Base-by-base conservation (phyloP, 2,888 invertebrate species). In the Physocephala rufipes region DNA sequence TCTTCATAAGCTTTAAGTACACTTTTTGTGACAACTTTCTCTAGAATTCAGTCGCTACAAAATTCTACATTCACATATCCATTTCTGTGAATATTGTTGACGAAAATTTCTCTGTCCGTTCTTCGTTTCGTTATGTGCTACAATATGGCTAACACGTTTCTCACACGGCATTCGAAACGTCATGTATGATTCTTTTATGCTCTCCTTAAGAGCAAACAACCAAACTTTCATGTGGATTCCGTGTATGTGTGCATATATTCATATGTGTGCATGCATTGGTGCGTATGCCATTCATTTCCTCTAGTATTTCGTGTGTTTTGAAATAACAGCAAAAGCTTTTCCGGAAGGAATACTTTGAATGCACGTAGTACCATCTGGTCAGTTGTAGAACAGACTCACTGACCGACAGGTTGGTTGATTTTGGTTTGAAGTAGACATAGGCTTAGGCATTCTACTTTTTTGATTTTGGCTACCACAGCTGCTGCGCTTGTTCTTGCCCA, bases 341-440 rank as follows among this genome's bases (percentile, higher is more conserved):
- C 68, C 68, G 51, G 68, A 68, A 68, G 68, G 68, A 68, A 68
- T 21, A 30, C 51, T 36, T 68, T 61, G 21, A 45, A 51, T 26
- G n/a, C 16, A 21, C 21, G 2, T 16, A 58, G 43, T 16, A 67
- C 26, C 67, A 45, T 61, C 51, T 62, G 61, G 5, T 21, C 24
- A 28, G 24, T 26, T 45, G 21, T 19, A n/a, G 2, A 43, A 19
- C 36, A 4, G 61, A 30, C 36, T 26, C 28, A 16, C 36, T 19
- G 30, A 16, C 36, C n/a, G n/a, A 7, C 30, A 9, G 61, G 19
- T 30, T 30, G 61, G n/a, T 1, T 30, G 16, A 30, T 55, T 55
- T 19, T 30, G 28, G 16, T 21, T 43, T 19, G 19, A n/a, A n/a
- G n/a, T n/a, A n/a, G n/a, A n/a, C n/a, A n/a, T n/a, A n/a, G n/a